Evolutionary conservation across 2,888 invertebrate species (phyloP).

Genomic region (Folsomia candida): DNA sequence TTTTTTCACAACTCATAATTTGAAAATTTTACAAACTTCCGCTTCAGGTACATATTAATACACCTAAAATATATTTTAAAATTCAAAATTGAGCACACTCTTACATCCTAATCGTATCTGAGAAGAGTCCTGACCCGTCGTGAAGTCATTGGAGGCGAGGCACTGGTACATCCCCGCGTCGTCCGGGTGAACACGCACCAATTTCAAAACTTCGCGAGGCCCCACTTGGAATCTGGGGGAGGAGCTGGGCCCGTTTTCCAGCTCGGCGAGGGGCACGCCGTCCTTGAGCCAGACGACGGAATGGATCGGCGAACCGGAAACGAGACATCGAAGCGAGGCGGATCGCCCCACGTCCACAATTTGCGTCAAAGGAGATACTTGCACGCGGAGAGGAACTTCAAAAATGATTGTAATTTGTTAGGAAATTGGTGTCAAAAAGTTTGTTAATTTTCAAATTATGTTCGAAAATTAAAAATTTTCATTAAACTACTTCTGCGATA

Average conservation of each 20-base stretch:
- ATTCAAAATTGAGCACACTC: no score
- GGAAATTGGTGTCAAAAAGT: no score
- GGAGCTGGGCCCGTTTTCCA: conserved; percentile 52
- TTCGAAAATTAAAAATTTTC: no score
- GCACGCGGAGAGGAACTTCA: conserved; percentile 73
- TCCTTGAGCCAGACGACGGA: conserved; percentile 78
- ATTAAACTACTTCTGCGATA: no score
- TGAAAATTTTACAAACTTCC: no score
- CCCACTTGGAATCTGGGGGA: neutral
- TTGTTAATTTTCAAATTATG: neutral
- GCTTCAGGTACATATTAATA: no score
- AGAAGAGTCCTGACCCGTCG: conserved; percentile 74
- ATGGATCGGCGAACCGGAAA: conserved; percentile 80
- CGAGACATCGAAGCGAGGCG: conserved; percentile 81
- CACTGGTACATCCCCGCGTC: conserved; percentile 89
- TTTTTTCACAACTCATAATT: no score
- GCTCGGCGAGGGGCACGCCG: conserved; percentile 64
- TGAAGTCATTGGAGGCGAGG: conserved; percentile 75
- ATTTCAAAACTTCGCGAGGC: conserved; percentile 52
- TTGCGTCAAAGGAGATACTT: conserved; percentile 61
- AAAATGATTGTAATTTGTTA: conserved; percentile 49
- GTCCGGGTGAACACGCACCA: conserved; percentile 66
- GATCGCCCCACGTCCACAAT: conserved; percentile 81
- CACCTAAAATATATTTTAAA: no score
- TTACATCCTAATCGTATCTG: conserved; percentile 78